A percentile compares a stretch with the other conserved stretches of the same genome.
Conservation (phyloP, 2,113 vertebrate genomes). For the Eira barbara region DNA sequence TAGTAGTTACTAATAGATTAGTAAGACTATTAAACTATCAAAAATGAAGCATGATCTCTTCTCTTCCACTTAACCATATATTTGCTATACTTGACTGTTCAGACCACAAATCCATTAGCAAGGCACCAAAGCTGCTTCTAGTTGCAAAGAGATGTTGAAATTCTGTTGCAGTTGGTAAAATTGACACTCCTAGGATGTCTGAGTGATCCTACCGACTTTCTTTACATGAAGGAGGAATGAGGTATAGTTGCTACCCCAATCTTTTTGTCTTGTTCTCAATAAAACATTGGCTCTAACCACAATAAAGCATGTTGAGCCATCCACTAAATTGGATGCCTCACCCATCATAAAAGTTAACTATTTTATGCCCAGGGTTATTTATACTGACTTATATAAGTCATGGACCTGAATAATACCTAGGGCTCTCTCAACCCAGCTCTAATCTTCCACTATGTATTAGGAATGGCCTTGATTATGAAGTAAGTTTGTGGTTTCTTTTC, state of each 20-base stretch:
- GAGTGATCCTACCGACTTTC: neutral
- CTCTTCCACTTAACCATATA: neutral
- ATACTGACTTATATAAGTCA: slow-evolving; percentile 51
- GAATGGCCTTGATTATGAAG: neutral
- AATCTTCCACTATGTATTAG: neutral
- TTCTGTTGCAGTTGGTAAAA: neutral
- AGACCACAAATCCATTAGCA: neutral
- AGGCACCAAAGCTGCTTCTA: neutral
- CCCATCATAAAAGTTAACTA: slow-evolving; percentile 56
- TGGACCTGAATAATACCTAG: slow-evolving; percentile 10
- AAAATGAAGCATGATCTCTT: neutral
- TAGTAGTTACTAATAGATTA: neutral
- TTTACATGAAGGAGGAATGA: neutral
- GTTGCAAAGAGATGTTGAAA: slow-evolving; percentile 1
- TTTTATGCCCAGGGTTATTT: slow-evolving; percentile 49
- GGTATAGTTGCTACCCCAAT: neutral
- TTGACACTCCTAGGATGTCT: neutral
- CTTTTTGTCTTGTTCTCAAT: slow-evolving; percentile 23
- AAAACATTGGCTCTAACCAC: slow-evolving; percentile 33
- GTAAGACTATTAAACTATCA: neutral
- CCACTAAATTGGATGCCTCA: slow-evolving; percentile 40
- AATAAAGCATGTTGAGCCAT: slow-evolving; percentile 34
- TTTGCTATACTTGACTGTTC: neutral
- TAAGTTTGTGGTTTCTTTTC: slow-evolving; percentile 6
- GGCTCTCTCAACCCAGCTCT: neutral